Percentiles rank a stretch among this genome's conserved stretches.
These are phyloP conservation scores for Podiceps cristatus DNA, from an alignment of 2,113 vertebrate genomes.

Conservation along the genomic window DNA sequence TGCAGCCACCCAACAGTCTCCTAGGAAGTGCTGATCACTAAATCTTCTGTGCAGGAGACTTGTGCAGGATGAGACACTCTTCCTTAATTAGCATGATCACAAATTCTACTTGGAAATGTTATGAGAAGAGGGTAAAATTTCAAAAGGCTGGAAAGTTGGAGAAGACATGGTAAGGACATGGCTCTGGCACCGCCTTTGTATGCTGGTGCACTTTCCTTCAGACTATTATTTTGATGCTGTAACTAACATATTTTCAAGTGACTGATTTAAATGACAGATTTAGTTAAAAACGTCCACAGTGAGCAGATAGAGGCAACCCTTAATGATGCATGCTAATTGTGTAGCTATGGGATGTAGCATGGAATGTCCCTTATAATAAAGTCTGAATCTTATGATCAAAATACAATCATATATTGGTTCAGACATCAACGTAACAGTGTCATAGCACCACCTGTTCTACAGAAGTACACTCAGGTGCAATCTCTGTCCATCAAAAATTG, in stretches of 20 bases:
- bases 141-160: background rate
- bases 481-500: background rate
- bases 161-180: background rate
- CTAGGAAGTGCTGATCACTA: background rate
- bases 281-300: background rate
- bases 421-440: background rate
- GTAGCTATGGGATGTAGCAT: background rate
- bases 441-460: background rate
- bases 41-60: background rate
- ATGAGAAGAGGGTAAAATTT: background rate
- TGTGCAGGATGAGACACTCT: accelerated
- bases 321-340: background rate
- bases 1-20: background rate
- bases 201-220: background rate
- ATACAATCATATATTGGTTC: background rate
- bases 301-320: background rate
- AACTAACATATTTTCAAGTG: background rate
- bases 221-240: background rate
- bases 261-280: background rate
- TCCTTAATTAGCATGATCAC: background rate
- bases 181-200: background rate
- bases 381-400: background rate
- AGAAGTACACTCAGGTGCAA: background rate
- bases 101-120: background rate
- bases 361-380: background rate